Percentiles rank a stretch among this genome's conserved stretches.
These are phyloP conservation scores for Heliconius hermathena DNA, from an alignment of 1,140 invertebrate genomes.

Conservation along the genomic window DNA sequence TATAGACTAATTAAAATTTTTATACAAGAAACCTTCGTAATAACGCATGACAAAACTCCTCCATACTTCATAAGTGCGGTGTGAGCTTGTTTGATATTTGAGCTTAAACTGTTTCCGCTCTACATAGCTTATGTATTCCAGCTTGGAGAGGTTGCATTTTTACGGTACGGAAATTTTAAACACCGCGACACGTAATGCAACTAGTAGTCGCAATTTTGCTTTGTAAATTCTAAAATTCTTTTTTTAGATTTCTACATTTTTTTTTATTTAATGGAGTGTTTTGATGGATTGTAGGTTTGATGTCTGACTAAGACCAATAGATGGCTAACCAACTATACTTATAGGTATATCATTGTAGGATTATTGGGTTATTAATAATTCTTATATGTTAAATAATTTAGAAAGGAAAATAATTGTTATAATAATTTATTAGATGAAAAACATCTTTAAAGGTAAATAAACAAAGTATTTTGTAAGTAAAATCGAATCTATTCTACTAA, in stretches of 20 bases:
- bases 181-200: conserved; percentile 9
- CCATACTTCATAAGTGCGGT: conserved; percentile 1
- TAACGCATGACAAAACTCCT: conserved; percentile 22
- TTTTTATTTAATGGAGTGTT: neutral
- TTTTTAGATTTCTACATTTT: too few species aligned
- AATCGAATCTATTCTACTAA: too few species aligned
- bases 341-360: too few species aligned
- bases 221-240: neutral
- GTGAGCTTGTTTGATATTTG: conserved; percentile 22
- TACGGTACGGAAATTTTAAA: conserved; percentile 16
- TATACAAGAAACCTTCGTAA: conserved; percentile 8
- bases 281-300: too few species aligned
- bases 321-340: too few species aligned
- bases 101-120: conserved; percentile 31
- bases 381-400: too few species aligned
- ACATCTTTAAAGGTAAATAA: too few species aligned
- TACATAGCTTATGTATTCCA: conserved; percentile 24
- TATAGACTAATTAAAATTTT: neutral
- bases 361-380: too few species aligned
- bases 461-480: too few species aligned
- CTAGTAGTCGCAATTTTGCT: neutral
- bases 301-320: too few species aligned
- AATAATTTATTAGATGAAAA: too few species aligned
- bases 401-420: too few species aligned
- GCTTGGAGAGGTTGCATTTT: conserved; percentile 17